Evolutionary conservation across 2,113 vertebrate genomes (phyloP), one percentile per base, ranked within the genome.

Genomic region (Semnornis frantzii): DNA sequence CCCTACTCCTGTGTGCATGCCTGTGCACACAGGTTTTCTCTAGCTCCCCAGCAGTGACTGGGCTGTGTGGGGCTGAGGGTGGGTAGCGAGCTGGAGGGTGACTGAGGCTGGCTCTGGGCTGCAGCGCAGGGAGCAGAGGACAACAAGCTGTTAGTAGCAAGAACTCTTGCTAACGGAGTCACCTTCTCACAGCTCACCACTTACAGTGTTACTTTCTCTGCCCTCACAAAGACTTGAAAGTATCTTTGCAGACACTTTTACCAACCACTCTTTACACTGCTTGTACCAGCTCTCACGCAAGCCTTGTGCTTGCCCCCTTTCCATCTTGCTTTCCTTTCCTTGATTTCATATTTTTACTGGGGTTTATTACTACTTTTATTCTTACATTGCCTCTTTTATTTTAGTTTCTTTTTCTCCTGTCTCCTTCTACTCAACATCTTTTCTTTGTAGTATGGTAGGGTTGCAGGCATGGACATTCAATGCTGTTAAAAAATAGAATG

Each of bases 1-100:
- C 34, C 68, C 62, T 23, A 39, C 19, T 33, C 0, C 0, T 17
- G n/a, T 31, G 25, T 23, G 5, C 1, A 0, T 78, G 66, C 23
- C 16, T 58, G 30, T 15, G 37, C 57, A 60, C 30, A 16, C 21
- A 21, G 52, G 42, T 6, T 17, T 91, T 27, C 69, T 55, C 63
- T 70, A 5, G 8, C 20, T 8, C 52, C 46, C 20, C 15, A 17
- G 46, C 57, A 70, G 28, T 1, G 9, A 11, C 48, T 62, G 48
- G 42, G 42, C 31, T 65, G 21, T 1, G 2, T 33, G 37, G 28
- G 34, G 33, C 64, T 57, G 8, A 10, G 66, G 46, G 46, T 0
- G 6, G 25, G 23, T 33, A 8, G n/a, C 2, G 23, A 73, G 20
- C 23, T 44, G 31, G 15, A 30, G 14, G 15, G 1, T 24, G 42